Conservation (phyloP, 2,888 invertebrate genomes). For the Hirtodrosophila duncani region DNA sequence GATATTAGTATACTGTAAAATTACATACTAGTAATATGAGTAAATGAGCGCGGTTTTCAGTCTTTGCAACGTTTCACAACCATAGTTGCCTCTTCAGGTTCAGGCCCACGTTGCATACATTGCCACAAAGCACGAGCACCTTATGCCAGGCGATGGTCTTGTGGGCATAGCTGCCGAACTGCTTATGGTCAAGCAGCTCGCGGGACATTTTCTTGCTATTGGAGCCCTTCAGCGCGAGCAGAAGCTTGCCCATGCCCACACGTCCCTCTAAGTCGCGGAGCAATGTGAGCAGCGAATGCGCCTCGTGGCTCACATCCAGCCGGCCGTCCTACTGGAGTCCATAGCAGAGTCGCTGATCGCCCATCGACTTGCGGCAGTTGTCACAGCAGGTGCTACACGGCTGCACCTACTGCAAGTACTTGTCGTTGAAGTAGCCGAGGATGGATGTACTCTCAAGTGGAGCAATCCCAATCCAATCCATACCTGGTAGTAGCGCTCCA, state of each 20-base stretch:
- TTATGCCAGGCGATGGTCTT: constrained; percentile 82
- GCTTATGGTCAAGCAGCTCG: constrained; percentile 31
- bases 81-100: no score
- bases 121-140: constrained; percentile 78
- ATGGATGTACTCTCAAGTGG: no score
- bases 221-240: constrained; percentile 76
- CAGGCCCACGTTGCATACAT: no score
- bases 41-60: no score
- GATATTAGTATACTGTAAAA: no score
- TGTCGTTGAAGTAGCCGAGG: constrained; percentile 81
- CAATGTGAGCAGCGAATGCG: constrained; percentile 78
- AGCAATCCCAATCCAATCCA: no score
- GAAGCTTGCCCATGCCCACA: constrained; percentile 75
- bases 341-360: neutral
- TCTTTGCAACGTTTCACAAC: no score
- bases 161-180: constrained; percentile 79
- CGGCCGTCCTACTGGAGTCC: constrained; percentile 10
- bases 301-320: constrained; percentile 81
- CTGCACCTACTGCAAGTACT: constrained; percentile 41
- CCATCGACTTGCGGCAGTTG: constrained; percentile 79
- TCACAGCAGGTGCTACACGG: constrained; percentile 81
- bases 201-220: constrained; percentile 48
- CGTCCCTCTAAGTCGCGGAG: constrained; percentile 78
- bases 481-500: constrained; percentile 87
- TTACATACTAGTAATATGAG: no score